Evolutionary conservation across 2,888 invertebrate genomes (phyloP), one percentile per base, ranked within the genome.

Genomic region (Argyra leucocephala): DNA sequence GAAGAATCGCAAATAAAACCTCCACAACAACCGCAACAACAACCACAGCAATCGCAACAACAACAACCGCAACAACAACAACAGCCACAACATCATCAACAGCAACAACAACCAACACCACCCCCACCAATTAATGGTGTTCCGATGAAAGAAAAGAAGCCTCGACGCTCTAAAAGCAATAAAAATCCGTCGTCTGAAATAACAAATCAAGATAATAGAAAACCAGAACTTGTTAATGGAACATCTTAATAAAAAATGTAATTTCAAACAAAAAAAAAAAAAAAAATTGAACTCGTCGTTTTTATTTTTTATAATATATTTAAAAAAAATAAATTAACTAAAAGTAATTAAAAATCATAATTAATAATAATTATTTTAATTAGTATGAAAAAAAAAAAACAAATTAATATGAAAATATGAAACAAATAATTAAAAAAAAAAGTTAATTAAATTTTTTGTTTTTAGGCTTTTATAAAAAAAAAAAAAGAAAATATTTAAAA

Each of bases 191-290:
- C 48, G 2, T 48, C 48, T 48, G 48, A 48, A 5, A 18, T 5
- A 18, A 31, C 23, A 21, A 22, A 65, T 61, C 62, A 74, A 70
- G 75, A 76, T 70, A 73, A 72, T 69, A 71, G 74, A 62, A 78
- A 79, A 72, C 77, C 77, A 70, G 78, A 79, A 69, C 72, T 79
- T 70, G 78, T 79, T 66, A 79, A 79, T 72, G 79, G 79, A 71
- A 78, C 78, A 71, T 79, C 79, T 75, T 78, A 78, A 76, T 73
- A 6, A 31, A 31, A 31, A 31, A 31, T 31, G 31, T 31, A 31
- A 31, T n/a, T n/a, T n/a, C 10, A 31, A 31, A 31, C 31, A 31
- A 31, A 48, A 48, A 2, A 18, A 48, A 31, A 48, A 31, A 48
- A 18, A 18, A 18, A 48, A 48, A 48, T 18, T 48, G 48, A 48